These are phyloP conservation scores for Dromius quadrimaculatus DNA, from an alignment of 2,888 invertebrate genomes.

Conservation along the genomic window DNA sequence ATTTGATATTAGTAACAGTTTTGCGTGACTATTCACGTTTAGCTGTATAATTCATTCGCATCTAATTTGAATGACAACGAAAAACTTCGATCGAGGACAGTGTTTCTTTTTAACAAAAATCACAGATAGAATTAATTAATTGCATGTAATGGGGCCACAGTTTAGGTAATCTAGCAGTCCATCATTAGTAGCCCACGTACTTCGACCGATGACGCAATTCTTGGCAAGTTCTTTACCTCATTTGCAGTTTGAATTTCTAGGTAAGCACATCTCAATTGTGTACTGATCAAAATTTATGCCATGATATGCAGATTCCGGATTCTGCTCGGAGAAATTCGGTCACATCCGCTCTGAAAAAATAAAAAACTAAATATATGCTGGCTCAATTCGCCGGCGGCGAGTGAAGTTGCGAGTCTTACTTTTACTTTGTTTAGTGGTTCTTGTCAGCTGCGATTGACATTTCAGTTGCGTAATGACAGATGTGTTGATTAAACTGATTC, in stretches of 20 bases:
- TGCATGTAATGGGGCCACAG: conserved; percentile 37
- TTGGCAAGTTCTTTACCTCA: background rate
- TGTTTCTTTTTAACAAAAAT: conserved; percentile 1
- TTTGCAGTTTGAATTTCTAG: background rate
- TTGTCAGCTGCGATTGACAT: conserved; percentile 16
- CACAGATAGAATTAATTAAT: conserved; percentile 18
- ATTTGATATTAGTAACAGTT: too few species aligned
- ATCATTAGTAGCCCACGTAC: conserved; percentile 36
- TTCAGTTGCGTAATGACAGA: conserved; percentile 40
- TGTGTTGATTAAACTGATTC: conserved; percentile 19
- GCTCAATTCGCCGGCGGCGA: conserved; percentile 2
- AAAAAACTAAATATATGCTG: conserved; percentile 28
- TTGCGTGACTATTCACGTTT: background rate
- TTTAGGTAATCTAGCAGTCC: conserved; percentile 31
- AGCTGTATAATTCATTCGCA: background rate
- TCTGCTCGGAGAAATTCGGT: conserved; percentile 39
- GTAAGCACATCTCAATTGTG: conserved; percentile 10
- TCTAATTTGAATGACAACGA: background rate
- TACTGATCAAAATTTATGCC: conserved; percentile 14
- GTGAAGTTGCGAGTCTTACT: conserved; percentile 13
- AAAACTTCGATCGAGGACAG: background rate
- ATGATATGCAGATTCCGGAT: conserved; percentile 16
- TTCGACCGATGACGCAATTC: conserved; percentile 33
- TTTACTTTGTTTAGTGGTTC: conserved; percentile 34
- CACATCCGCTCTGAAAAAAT: conserved; percentile 33